phyloP scores from a whole-genome alignment of 2,113 vertebrate species.

The Phrynosoma platyrhinos region DNA sequence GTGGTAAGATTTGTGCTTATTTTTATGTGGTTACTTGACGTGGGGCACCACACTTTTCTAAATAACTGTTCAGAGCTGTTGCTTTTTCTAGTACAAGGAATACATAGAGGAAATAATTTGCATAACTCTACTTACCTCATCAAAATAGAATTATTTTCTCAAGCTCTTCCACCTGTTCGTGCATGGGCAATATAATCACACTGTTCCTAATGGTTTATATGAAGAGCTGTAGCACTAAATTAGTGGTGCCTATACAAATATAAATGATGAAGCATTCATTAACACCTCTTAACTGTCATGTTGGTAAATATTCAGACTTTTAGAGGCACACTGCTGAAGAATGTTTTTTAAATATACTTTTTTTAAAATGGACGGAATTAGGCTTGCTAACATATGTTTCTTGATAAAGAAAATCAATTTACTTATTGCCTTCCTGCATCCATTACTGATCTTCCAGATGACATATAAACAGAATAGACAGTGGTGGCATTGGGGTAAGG shows the following conservation, averaged over 20 bases:
- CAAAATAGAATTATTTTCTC: constrained; percentile 62
- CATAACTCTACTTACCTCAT: constrained; percentile 63
- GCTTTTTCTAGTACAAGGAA: constrained; percentile 62
- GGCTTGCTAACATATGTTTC: background rate
- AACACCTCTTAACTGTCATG: constrained; percentile 51
- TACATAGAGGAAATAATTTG: constrained; percentile 63
- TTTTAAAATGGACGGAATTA: constrained; percentile 5
- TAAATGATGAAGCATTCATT: constrained; percentile 46
- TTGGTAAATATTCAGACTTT: constrained; percentile 31
- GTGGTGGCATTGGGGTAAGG: background rate
- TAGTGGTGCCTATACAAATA: constrained; percentile 53
- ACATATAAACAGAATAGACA: background rate
- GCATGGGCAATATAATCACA: constrained; percentile 56
- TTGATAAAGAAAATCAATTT: constrained; percentile 9
- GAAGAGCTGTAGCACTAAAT: constrained; percentile 58
- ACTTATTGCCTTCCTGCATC: background rate
- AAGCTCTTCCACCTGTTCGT: constrained; percentile 54
- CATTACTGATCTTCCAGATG: background rate
- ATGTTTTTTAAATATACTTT: constrained; percentile 14
- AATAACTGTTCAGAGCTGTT: constrained; percentile 49
- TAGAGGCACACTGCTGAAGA: constrained; percentile 37
- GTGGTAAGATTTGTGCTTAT: constrained; percentile 81
- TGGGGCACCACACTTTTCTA: constrained; percentile 11
- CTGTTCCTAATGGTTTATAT: constrained; percentile 58
- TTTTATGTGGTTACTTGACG: constrained; percentile 41